Base-by-base conservation (phyloP, 1,140 invertebrate genomes). In the Eupristina koningsbergeri region DNA sequence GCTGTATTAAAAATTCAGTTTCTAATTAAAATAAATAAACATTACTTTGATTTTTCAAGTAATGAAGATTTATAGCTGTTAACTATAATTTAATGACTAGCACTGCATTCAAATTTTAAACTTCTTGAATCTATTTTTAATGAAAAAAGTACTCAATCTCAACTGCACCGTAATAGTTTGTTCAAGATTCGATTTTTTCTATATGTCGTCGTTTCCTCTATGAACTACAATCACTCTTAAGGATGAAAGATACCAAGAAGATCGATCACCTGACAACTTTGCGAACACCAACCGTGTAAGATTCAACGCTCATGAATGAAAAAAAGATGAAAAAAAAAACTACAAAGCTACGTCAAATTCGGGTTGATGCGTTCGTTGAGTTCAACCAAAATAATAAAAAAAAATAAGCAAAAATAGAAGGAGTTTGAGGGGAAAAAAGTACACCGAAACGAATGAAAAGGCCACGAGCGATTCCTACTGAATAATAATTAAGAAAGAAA, bases 251-350 rank as follows among this genome's bases (percentile, higher is more conserved):
- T 36, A 41, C 31, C 50, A 50, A 17, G 29, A 61, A 45, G 76
- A 78, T 64, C 31, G 76, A 78, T 78, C 53, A 45, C 19, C 11
- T 26, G 11, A 31, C 34, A 26, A 77, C 34, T 53, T 75, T 50
- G 74, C 71, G 3, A 74, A 31, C 29, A 45, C 71, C n/a, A 50
- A n/a, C 6, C 34, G 75, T 50, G n/a, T 19, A 31, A 31, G 9
- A 34, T 53, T 47, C 5, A 19, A 36, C 19, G 34, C 22, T 77
- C 34, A 34, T 11, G 50, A 61, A 58, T 39, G 75, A 29, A 13
- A 0, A 61, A 34, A 50, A 5, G 41, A n/a, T 5, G 7, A 13
- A 19, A n/a, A 61, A 61, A 76, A 76, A 45, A 45, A 13, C 36
- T 26, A 3, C 17, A 41, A 39, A 41, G 36, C 34, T 5, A n/a